Percentiles rank a stretch among this genome's conserved stretches.
Evolutionary conservation across 2,113 vertebrate species (phyloP).

Genomic region (Ceyx melanurus): DNA sequence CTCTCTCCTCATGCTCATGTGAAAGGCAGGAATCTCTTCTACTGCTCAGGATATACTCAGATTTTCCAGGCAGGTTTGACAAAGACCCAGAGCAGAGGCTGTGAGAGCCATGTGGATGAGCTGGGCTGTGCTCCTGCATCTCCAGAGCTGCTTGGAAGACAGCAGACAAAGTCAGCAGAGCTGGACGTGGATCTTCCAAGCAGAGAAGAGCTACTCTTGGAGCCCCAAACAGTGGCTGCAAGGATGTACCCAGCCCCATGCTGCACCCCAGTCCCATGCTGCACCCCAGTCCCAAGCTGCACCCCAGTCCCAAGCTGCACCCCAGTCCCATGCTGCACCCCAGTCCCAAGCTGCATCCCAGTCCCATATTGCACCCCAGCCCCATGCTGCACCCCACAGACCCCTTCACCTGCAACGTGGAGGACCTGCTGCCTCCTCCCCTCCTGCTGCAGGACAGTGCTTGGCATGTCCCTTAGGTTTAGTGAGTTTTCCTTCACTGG

Average conservation of each 20-base stretch:
- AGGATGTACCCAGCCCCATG: neutral
- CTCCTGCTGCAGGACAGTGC: neutral
- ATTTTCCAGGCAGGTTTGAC: neutral
- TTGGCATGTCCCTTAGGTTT: neutral
- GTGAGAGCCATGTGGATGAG: neutral
- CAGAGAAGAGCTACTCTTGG: neutral
- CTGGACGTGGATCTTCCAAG: neutral
- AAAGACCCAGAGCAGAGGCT: neutral
- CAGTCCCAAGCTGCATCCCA: neutral
- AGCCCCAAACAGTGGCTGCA: neutral
- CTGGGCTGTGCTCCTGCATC: neutral
- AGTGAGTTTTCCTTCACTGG: neutral
- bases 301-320: neutral
- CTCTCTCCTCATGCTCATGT: neutral
- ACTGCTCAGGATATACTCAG: neutral
- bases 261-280: neutral
- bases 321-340: neutral
- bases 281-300: neutral
- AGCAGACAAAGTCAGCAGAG: neutral
- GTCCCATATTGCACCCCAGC: neutral
- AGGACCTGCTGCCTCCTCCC: neutral
- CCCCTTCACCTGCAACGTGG: neutral
- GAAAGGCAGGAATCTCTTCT: neutral
- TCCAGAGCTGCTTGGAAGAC: neutral
- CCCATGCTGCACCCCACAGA: neutral